phyloP scores from a whole-genome alignment of 2,113 vertebrate genomes.

The Dermatemys mawii region DNA sequence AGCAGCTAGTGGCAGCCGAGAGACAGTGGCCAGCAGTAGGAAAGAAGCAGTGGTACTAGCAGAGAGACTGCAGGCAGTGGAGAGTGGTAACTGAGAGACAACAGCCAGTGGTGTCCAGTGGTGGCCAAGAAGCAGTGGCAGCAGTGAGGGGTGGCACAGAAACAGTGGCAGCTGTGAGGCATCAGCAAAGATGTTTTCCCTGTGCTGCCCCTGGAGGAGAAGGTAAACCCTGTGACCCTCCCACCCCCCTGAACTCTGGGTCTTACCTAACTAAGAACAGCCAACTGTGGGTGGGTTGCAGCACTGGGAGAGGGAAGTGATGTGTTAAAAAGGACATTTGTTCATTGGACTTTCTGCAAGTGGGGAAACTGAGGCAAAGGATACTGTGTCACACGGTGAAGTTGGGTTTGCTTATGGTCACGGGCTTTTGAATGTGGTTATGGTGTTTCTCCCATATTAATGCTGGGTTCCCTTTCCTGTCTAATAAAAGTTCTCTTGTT shows the following conservation, averaged over 20 bases:
- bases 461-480: not conserved
- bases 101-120: not conserved
- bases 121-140: not conserved
- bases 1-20: not conserved
- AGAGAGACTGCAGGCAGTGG: not conserved
- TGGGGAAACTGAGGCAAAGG: not conserved
- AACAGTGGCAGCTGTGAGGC: not conserved
- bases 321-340: not conserved
- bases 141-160: not conserved
- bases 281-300: not conserved
- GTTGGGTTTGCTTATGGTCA: not conserved
- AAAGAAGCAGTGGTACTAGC: not conserved
- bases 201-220: not conserved
- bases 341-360: not conserved
- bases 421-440: not conserved
- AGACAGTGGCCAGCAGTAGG: not conserved
- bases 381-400: not conserved
- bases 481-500: not conserved
- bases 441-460: not conserved
- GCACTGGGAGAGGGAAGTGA: not conserved
- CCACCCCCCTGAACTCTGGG: not conserved
- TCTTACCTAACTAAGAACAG: not conserved
- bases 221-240: not conserved
- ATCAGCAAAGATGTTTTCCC: not conserved
- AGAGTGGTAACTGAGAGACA: not conserved